Base-by-base conservation (phyloP, 2,113 vertebrate species). In the Spermophilus dauricus region DNA sequence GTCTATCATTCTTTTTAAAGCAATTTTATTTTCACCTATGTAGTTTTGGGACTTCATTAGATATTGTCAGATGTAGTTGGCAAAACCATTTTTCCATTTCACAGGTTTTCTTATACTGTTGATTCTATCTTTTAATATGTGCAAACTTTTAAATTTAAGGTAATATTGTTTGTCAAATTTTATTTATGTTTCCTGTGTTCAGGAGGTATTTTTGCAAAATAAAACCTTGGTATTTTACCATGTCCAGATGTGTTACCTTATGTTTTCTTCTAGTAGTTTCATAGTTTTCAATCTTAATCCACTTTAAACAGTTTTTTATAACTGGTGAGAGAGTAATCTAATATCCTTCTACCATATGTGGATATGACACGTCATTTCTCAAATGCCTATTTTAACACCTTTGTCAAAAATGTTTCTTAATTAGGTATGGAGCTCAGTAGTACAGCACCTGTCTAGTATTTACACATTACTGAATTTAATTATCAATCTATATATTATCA, bases 381-480 rank as follows among this genome's bases (percentile, higher is more conserved):
- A 81, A 81, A 56, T 8, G 12, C 12, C n/a, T 81, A 30, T 82
- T 7, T 82, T 58, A 37, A 39, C 14, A 82, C 2, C 51, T 28
- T 28, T 61, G 22, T 56, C n/a, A 61, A 39, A 72, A 63, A 39
- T 82, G 4, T 61, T 82, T 61, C 56, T 39, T 37, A 53, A 61
- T 28, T 5, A 28, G 13, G 24, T 1, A n/a, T 39, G n/a, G 1
- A 3, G 13, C 14, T 82, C 53, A 26, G 3, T 61, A 2, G 24
- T 82, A 82, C 10, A 28, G 3, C 28, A 51, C 24, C 61, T 61
- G 5, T 3, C 58, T 82, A 26, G 24, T 11, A 28, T 39, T 61
- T 24, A 1, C 37, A 37, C 24, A 12, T n/a, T 5, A 7, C 24
- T 61, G 22, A 26, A n/a, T 32, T 95, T 67, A 1, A 61, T 28